Conservation (phyloP, 2,797 vertebrate genomes). For the Zalophus californianus region DNA sequence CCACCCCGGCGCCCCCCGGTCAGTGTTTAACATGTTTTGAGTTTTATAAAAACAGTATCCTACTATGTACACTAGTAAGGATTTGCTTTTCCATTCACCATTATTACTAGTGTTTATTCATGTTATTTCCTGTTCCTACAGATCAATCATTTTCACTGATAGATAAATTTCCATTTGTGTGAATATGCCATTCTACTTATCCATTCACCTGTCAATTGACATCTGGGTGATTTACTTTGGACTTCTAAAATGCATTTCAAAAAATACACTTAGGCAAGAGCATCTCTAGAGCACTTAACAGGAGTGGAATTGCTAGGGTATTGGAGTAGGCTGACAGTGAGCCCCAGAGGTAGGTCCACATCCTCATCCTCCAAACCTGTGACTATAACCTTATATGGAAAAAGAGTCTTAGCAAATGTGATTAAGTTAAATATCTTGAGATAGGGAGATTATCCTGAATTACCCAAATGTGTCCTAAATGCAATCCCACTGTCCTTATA, state of each 20-base stretch:
- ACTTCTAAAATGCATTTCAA: neutral
- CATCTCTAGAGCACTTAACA: neutral
- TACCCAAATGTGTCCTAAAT: neutral
- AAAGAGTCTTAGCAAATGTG: neutral
- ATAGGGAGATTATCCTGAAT: neutral
- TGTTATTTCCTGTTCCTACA: neutral
- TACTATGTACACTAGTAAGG: neutral
- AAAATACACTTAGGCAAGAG: neutral
- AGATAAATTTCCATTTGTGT: neutral
- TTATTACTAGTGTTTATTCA: neutral
- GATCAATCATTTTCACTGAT: neutral
- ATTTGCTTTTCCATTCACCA: neutral
- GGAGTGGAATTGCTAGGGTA: neutral
- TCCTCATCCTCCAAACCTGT: neutral
- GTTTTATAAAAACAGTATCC: neutral
- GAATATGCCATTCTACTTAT: neutral
- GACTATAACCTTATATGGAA: neutral
- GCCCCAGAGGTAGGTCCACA: neutral
- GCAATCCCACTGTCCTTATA: neutral
- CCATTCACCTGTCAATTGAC: neutral
- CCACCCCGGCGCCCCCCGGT: neutral
- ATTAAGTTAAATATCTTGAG: neutral
- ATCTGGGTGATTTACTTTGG: neutral
- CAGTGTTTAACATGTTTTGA: slow-evolving; percentile 9
- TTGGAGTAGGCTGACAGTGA: neutral